A percentile compares a stretch with the other conserved stretches of the same genome.
phyloP scores from a whole-genome alignment of 92 coral and sea anemone genomes.

The Muricea muricata region DNA sequence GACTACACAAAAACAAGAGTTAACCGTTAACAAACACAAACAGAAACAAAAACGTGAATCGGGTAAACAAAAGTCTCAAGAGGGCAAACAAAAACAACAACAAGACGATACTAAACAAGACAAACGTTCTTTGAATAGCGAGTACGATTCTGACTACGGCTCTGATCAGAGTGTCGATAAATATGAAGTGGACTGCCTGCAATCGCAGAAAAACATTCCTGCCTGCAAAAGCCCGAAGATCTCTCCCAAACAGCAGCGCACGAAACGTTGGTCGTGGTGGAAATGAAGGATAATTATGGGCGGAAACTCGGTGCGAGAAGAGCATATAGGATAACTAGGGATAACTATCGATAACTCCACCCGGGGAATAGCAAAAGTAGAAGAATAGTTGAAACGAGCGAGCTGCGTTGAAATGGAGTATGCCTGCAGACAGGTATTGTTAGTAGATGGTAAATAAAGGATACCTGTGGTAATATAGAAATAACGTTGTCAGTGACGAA shows the following conservation, averaged over 20 bases:
- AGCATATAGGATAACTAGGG: neutral
- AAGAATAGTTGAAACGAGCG: too few relatives aligned
- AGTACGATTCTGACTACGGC: constrained; percentile 41
- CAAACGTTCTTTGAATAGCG: constrained; percentile 11
- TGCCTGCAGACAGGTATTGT: too few relatives aligned
- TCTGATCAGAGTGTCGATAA: constrained; percentile 43
- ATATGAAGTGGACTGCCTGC: constrained; percentile 9
- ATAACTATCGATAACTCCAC: too few relatives aligned
- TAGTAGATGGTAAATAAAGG: too few relatives aligned
- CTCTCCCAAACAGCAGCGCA: constrained; percentile 19
- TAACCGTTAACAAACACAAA: neutral
- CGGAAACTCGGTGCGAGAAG: too few relatives aligned
- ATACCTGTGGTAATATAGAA: neutral
- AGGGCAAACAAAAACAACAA: constrained; percentile 11
- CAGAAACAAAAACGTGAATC: neutral
- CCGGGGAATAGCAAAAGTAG: too few relatives aligned
- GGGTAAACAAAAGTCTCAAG: neutral
- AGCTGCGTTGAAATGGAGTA: too few relatives aligned
- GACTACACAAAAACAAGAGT: neutral
- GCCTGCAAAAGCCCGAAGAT: neutral
- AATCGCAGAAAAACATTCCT: neutral
- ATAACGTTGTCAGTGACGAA: too few relatives aligned
- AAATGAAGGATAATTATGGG: neutral
- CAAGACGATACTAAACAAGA: neutral
- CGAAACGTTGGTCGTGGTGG: constrained; percentile 47